These are phyloP conservation scores for Adoxophyes honmai DNA, from an alignment of 1,140 invertebrate genomes.

Conservation along the genomic window DNA sequence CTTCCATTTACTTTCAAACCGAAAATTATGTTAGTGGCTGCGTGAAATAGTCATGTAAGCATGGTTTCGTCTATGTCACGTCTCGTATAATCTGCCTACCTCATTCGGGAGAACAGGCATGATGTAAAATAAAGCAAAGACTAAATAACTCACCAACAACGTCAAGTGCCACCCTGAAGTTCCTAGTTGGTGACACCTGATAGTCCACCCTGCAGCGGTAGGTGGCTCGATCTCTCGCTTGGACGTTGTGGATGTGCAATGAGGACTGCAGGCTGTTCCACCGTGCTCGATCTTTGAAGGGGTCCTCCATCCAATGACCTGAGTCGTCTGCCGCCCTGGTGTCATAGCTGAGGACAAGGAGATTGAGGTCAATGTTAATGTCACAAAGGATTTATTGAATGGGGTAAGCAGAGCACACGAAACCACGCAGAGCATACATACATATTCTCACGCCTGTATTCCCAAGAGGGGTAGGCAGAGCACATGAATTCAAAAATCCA, in stretches of 20 bases:
- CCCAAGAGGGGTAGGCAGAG: no score
- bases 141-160: slow-evolving; percentile 85
- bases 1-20: no score
- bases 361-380: slow-evolving; percentile 6
- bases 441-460: no score
- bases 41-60: no score
- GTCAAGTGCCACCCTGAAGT: slow-evolving; percentile 86
- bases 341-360: slow-evolving; percentile 78
- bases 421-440: no score
- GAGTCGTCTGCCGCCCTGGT: slow-evolving; percentile 77
- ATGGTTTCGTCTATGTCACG: no score
- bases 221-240: slow-evolving; percentile 83
- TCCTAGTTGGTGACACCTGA: slow-evolving; percentile 87
- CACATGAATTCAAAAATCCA: no score
- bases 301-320: slow-evolving; percentile 79
- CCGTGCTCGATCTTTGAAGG: slow-evolving; percentile 77
- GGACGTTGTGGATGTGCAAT: slow-evolving; percentile 80
- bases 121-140: not conserved
- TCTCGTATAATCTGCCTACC: no score
- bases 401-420: no score
- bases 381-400: no score
- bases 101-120: no score
- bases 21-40: no score
- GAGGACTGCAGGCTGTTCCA: slow-evolving; percentile 79
- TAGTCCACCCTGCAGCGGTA: slow-evolving; percentile 91